Base-by-base conservation (phyloP, 2,888 invertebrate species). In the Pyrocoelia pectoralis region DNA sequence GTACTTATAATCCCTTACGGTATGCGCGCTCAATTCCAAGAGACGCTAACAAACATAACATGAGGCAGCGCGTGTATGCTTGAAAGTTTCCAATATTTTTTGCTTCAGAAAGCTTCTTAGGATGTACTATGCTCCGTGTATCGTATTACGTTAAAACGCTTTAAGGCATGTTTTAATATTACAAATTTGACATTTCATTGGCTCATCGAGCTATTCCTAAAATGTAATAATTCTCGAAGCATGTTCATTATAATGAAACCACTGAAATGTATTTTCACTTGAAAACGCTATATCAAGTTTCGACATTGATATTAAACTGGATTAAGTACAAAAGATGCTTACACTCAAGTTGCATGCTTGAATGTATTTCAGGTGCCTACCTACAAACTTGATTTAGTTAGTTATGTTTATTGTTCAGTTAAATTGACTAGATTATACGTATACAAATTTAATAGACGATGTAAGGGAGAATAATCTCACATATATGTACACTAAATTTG, bases 271-370 rank as follows among this genome's bases (percentile, higher is more conserved):
- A 49, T 61, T 59, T 48, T 55, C 40, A 24, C 33, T 48, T 29
- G 57, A 33, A 62, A 57, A 63, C 55, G 53, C 54, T 38, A 55
- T 58, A 64, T 64, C 60, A 64, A 64, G 56, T 60, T 59, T 55
- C 55, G 56, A 64, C 59, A 60, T 64, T 48, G 55, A 64, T 59
- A 64, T 52, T 60, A 56, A 60, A 64, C 56, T 56, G 56, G 64
- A 64, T 64, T 64, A 64, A 60, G 51, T 41, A 33, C 28, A 64
- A 64, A 64, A 64, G 55, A 60, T 55, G 60, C 55, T 56, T 60
- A 48, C 55, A 60, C 60, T 52, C 56, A 60, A 55, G 51, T 52
- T 52, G 56, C 52, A 46, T 56, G 56, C 43, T 56, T 61, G 61
- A 49, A 56, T 61, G 29, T 13, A 50, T 48, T 59, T 52, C 33